Base-by-base conservation (phyloP, 1,140 invertebrate species). In the Acromyrmex heyeri region DNA sequence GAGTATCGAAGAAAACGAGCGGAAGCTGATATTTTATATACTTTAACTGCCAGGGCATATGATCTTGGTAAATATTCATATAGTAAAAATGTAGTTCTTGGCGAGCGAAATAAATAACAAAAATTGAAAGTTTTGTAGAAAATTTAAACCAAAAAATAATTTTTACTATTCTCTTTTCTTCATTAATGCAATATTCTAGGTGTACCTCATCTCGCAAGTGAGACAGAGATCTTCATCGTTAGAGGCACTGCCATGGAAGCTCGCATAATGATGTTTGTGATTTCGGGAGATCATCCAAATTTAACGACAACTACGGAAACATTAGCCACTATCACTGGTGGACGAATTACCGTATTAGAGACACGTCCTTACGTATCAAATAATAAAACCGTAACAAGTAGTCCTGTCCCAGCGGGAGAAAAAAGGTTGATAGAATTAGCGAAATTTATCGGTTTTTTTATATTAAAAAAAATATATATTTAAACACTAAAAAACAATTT, bases 201-300 rank as follows among this genome's bases (percentile, higher is more conserved):
- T 48, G 96, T 98, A 1, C 98, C 98, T 1, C 97, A 97, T 91
- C 94, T 96, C 85, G 97, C 95, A 77, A 96, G 96, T 6, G 96
- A 96, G 10, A 96, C 97, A 95, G 96, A 83, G 96, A 97, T 81
- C 95, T 97, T 92, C 95, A 97, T 91, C 97, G 97, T 95, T 96
- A 97, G 75, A 96, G 97, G 77, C 96, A 97, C 89, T 96, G 96
- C 91, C 95, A 96, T 90, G 96, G 97, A 92, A 57, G 93, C 92
- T 64, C 95, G 97, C 70, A 97, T 96, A 34, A 97, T 98, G 93
- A 96, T 96, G 14, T 98, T 98, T 93, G 97, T 98, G 73, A 96
- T 98, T 59, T 97, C 97, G 4, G 97, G 97, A 44, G 95, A 96
- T 64, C 96, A 97, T 94, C 97, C 97, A 10, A 96, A 98, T 93